A percentile compares a stretch with the other conserved stretches of the same genome.
phyloP scores from a whole-genome alignment of 53 echinoderm and acorn worm genomes.

The Patiria pectinifera region DNA sequence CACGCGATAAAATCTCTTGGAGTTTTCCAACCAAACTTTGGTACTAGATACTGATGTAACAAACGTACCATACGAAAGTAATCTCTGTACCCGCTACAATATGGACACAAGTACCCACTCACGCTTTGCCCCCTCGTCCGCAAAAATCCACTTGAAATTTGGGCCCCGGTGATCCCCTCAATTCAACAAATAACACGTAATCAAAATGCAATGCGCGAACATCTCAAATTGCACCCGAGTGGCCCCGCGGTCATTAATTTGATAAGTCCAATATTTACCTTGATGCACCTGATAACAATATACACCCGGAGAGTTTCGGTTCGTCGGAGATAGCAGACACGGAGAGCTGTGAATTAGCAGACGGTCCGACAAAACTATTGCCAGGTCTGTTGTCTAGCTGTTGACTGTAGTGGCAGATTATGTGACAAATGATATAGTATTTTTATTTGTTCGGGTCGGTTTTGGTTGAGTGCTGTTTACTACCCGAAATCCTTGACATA shows the following conservation, averaged over 20 bases:
- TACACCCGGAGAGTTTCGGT: not conserved
- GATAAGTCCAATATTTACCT: slow-evolving; percentile 9
- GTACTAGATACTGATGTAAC: not conserved
- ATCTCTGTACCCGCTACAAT: not conserved
- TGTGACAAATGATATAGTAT: not conserved
- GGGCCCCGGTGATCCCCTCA: not conserved
- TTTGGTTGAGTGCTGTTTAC: not conserved
- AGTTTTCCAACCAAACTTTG: not conserved
- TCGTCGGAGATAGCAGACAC: not conserved
- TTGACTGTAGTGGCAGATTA: not conserved
- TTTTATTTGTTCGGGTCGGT: not conserved
- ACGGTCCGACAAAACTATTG: not conserved
- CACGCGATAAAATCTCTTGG: no score
- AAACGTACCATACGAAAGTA: not conserved
- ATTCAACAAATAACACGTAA: slow-evolving; percentile 1
- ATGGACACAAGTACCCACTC: not conserved
- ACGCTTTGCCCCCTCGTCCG: not conserved
- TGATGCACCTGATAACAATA: not conserved
- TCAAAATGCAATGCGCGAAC: not conserved
- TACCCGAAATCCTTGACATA: no score
- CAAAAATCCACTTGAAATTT: not conserved
- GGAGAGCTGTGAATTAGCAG: no score
- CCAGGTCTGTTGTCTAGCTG: not conserved
- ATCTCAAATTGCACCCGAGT: not conserved
- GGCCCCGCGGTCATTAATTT: not conserved